Evolutionary conservation across 30 jellyfish, hydroid and myxozoan genomes (phyloP).

Genomic region (Chrysaora quinquecirrha): DNA sequence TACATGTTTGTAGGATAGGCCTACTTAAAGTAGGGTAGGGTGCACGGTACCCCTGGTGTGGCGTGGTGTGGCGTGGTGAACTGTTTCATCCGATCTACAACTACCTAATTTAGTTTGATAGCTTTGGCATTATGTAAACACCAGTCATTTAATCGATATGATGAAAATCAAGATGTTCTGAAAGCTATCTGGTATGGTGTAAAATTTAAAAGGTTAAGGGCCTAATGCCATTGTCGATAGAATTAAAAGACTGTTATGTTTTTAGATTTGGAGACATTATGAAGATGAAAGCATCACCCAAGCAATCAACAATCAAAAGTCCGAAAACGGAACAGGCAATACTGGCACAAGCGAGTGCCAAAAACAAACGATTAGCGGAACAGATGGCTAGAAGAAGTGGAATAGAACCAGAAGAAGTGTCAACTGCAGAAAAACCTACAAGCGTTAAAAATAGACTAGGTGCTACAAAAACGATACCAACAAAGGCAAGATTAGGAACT

Average conservation of each 20-base stretch:
- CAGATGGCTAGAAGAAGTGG: conserved; percentile 91
- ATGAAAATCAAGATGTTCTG: too few species aligned
- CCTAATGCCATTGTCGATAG: too few species aligned
- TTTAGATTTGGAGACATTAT: conserved; percentile 78
- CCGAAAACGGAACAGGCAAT: conserved; percentile 46
- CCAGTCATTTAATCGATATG: too few species aligned
- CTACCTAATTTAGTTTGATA: too few species aligned
- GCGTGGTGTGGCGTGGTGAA: too few species aligned
- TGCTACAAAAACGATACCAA: conserved; percentile 6
- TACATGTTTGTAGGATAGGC: too few species aligned
- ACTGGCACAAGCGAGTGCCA: conserved; percentile 80
- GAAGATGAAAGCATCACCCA: conserved; percentile 78
- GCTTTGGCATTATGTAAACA: too few species aligned
- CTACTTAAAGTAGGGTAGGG: too few species aligned
- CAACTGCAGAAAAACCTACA: neutral
- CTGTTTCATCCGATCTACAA: too few species aligned
- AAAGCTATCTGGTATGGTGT: too few species aligned
- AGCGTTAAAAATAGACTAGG: conserved; percentile 61
- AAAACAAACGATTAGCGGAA: conserved; percentile 89
- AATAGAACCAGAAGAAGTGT: neutral
- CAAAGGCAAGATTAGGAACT: conserved; percentile 55
- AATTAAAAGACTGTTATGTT: neutral
- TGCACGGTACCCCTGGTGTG: too few species aligned
- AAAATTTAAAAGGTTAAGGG: too few species aligned
- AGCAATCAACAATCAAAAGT: conserved; percentile 12